Evolutionary conservation across 2,797 vertebrate genomes (phyloP).

Genomic region (Sphenopsis melanotis): DNA sequence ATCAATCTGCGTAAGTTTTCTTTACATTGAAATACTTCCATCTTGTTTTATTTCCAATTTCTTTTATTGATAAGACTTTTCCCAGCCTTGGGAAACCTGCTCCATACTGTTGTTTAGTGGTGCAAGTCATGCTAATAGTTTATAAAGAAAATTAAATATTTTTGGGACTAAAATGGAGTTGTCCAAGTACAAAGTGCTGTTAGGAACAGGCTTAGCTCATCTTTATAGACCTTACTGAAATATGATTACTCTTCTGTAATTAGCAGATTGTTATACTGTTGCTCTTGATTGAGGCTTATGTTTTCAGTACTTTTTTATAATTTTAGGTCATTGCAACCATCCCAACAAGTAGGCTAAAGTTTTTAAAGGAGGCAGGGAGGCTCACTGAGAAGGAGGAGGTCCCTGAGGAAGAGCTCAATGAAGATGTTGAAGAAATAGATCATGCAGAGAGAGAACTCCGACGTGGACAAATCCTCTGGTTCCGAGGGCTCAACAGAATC

Average conservation of each 20-base stretch:
- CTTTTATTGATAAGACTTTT: not conserved
- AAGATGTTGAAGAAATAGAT: slow-evolving; percentile 97
- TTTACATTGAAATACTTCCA: not conserved
- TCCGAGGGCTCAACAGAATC: slow-evolving; percentile 96
- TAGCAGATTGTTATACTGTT: not conserved
- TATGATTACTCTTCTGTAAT: not conserved
- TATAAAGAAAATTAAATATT: not conserved
- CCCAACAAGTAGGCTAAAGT: slow-evolving; percentile 92
- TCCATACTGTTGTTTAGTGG: not conserved
- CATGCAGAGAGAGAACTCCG: slow-evolving; percentile 94
- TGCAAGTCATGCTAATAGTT: not conserved
- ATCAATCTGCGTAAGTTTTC: not conserved
- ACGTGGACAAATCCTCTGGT: slow-evolving; percentile 98
- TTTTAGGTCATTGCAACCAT: slow-evolving; percentile 89
- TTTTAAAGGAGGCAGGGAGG: slow-evolving; percentile 90
- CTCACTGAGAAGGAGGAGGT: slow-evolving; percentile 90
- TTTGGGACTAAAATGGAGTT: not conserved
- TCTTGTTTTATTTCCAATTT: not conserved
- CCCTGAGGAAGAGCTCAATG: slow-evolving; percentile 91
- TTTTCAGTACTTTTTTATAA: slow-evolving; percentile 56
- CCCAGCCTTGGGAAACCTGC: not conserved
- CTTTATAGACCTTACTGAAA: not conserved
- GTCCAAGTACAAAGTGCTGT: not conserved
- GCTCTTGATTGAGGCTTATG: not conserved
- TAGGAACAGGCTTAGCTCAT: not conserved